Evolutionary conservation across 2,888 invertebrate species (phyloP).

Genomic region (Odontomyia ornata): DNA sequence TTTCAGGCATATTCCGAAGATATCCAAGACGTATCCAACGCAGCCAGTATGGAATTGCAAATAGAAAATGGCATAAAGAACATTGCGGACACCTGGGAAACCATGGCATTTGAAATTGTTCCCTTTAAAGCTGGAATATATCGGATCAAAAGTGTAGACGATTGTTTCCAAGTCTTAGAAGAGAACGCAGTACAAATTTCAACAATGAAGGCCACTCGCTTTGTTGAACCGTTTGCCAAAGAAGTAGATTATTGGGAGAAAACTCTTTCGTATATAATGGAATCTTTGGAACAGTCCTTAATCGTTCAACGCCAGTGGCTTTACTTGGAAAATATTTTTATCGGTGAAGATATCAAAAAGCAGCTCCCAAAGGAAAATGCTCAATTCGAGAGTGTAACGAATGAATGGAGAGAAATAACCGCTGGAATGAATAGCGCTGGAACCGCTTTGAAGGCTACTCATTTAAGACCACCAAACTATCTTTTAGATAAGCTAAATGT

Average conservation of each 20-base stretch:
- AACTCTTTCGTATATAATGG: constrained; percentile 80
- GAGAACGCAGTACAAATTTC: constrained; percentile 86
- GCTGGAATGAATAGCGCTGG: constrained; percentile 58
- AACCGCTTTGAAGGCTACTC: constrained; percentile 71
- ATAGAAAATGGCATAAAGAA: constrained; percentile 82
- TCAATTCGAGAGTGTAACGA: constrained; percentile 78
- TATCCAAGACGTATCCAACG: constrained; percentile 84
- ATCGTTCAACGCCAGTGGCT: constrained; percentile 86
- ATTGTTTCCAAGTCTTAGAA: constrained; percentile 78
- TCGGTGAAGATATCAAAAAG: constrained; percentile 85
- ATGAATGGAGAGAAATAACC: constrained; percentile 76
- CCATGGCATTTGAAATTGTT: constrained; percentile 76
- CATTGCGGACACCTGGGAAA: constrained; percentile 77
- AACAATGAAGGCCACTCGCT: constrained; percentile 87
- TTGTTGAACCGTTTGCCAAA: constrained; percentile 84
- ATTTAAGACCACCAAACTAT: constrained; percentile 70
- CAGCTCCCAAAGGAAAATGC: constrained; percentile 81
- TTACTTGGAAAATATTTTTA: constrained; percentile 89
- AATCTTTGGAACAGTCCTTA: constrained; percentile 81
- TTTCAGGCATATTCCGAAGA: constrained; percentile 85
- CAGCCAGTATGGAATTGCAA: constrained; percentile 87
- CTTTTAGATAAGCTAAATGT: constrained; percentile 74
- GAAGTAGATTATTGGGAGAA: constrained; percentile 90
- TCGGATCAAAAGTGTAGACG: constrained; percentile 79
- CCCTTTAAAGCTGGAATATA: constrained; percentile 75